Base-by-base conservation (phyloP, 2,113 vertebrate species). In the Brachypodius melanocephalos region DNA sequence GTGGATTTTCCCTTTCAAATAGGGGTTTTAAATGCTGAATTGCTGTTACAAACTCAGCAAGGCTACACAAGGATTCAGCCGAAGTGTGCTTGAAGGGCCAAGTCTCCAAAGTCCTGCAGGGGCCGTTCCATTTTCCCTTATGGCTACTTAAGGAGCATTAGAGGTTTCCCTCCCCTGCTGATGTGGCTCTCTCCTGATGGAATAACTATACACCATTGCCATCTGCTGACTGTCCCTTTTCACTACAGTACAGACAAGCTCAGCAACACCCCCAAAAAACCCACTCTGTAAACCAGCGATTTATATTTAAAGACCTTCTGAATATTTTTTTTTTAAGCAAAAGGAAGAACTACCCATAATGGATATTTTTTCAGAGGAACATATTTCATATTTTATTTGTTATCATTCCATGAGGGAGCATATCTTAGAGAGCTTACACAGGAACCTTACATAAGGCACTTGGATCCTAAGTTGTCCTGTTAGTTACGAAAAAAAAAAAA, bases 181-280 rank as follows among this genome's bases (percentile, higher is more conserved):
- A 15, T 19, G 63, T 2, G 24, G 28, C 17, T 0, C 7, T 17
- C 52, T 58, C 9, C 17, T 40, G 8, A 9, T 22, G 16, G 13
- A 29, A 69, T 4, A 28, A 0, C 75, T 81, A 43, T 91, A 77
- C 96, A 90, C 94, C 72, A 95, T 67, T 96, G 95, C 96, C 96
- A 96, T 88, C 96, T 97, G 51, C 93, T 77, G 95, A n/a, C 67
- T 34, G 0, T 10, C 2, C 5, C 38, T 83, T 65, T 69, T 69
- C 74, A 93, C 90, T 80, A 26, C 91, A 79, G 18, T 7, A 42
- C 9, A 28, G 18, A 3, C 26, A 68, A 76, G 20, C 34, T 48
- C 73, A 20, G 15, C 15, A 9, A 9, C 4, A 0, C 6, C 2
- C 6, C 3, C 8, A 54, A 54, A 74, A 54, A 21, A 36, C 6